Evolutionary conservation across 2,888 invertebrate species (phyloP).

Genomic region (Drosophila cognata): DNA sequence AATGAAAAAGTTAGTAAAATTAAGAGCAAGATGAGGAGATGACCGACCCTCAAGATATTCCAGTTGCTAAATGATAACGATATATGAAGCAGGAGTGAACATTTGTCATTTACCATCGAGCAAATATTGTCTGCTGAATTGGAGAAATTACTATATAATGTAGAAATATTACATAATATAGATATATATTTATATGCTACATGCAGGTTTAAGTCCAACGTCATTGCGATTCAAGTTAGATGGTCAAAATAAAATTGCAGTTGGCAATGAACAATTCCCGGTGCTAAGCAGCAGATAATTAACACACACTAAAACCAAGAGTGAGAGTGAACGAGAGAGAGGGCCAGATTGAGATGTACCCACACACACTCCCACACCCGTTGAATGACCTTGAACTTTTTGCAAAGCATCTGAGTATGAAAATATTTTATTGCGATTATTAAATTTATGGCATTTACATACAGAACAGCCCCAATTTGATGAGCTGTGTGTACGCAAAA

Average conservation of each 20-base stretch:
- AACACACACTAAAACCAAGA: constrained; percentile 8
- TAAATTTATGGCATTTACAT: constrained; percentile 68
- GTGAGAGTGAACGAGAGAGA: not conserved
- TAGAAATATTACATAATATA: not conserved
- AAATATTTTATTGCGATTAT: constrained; percentile 63
- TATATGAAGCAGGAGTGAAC: not conserved
- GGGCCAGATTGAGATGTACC: not conserved
- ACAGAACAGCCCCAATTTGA: constrained; percentile 18
- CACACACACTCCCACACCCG: constrained; percentile 12
- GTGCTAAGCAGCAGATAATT: constrained; percentile 26
- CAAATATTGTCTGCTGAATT: not conserved
- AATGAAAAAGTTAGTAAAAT: not conserved
- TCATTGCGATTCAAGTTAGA: constrained; percentile 7
- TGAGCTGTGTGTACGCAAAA: constrained; percentile 18
- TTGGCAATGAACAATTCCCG: constrained; percentile 36
- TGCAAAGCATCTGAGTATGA: constrained; percentile 23
- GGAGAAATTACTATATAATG: not conserved
- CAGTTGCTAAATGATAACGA: not conserved
- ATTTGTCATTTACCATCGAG: not conserved
- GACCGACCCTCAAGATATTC: not conserved
- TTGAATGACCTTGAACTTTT: constrained; percentile 71
- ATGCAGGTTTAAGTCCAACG: not conserved
- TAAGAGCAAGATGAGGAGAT: not conserved
- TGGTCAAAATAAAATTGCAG: constrained; percentile 29
- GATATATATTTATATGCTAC: not conserved